Evolutionary conservation across 2,797 vertebrate genomes (phyloP).

Genomic region (Rousettus madagascariensis): DNA sequence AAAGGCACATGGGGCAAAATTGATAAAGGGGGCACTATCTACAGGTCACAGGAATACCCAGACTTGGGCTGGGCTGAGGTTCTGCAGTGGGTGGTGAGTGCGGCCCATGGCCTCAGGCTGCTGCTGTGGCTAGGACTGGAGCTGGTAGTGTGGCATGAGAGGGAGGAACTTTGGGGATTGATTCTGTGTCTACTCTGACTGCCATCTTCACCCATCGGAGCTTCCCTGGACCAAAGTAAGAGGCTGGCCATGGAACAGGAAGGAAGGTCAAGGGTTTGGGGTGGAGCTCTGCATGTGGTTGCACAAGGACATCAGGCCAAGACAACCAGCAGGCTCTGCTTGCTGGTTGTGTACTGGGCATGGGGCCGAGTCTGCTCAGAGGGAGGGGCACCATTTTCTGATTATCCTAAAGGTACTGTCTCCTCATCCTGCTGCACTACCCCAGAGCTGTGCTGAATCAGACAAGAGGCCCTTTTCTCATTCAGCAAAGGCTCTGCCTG

Average conservation of each 20-base stretch:
- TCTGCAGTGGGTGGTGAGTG: background rate
- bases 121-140: background rate
- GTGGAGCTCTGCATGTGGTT: background rate
- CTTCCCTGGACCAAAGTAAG: background rate
- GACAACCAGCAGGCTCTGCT: fast-evolving
- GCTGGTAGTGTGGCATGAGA: too few species aligned
- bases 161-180: background rate
- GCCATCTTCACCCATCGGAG: background rate
- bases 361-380: background rate
- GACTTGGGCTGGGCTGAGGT: background rate
- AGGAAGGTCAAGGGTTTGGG: background rate
- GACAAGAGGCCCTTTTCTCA: background rate
- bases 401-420: background rate
- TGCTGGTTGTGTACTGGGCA: too few species aligned
- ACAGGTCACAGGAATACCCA: background rate
- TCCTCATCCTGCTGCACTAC: background rate
- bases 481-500: background rate
- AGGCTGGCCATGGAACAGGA: background rate
- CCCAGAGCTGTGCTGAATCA: background rate
- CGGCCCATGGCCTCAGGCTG: background rate
- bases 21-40: background rate
- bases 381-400: background rate
- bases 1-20: background rate
- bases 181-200: too few species aligned
- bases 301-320: background rate